phyloP scores from a whole-genome alignment of 2,888 invertebrate species.

The Panopea generosa region DNA sequence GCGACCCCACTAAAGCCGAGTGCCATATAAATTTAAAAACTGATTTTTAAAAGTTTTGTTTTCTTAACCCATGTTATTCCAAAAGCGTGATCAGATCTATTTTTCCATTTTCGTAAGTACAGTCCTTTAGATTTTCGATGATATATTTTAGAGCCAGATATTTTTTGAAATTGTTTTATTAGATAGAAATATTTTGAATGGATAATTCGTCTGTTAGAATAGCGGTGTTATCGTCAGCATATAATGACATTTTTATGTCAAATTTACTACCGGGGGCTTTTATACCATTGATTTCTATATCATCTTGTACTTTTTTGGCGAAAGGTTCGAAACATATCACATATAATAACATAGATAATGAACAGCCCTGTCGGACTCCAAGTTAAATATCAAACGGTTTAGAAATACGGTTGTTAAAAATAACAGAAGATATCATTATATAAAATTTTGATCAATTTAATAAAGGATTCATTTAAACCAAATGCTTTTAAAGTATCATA shows the following conservation, averaged over 20 bases:
- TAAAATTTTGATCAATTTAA: conserved; percentile 56
- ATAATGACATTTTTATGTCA: conserved; percentile 26
- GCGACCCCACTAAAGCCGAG: conserved; percentile 2
- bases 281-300: conserved; percentile 24
- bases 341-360: conserved; percentile 34
- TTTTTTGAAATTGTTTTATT: conserved; percentile 17
- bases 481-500: conserved; percentile 52
- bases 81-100: conserved; percentile 56
- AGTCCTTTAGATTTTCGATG: conserved; percentile 52
- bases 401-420: no score
- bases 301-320: conserved; percentile 29
- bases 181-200: neutral
- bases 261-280: conserved; percentile 25
- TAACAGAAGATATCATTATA: conserved; percentile 26
- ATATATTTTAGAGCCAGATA: conserved; percentile 39
- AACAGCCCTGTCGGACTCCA: conserved; percentile 57
- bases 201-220: conserved; percentile 20
- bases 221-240: conserved; percentile 38
- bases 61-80: conserved; percentile 56
- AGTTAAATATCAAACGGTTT: no score
- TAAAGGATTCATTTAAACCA: conserved; percentile 48
- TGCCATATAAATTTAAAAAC: conserved; percentile 8
- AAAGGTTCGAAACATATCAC: conserved; percentile 47
- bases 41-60: conserved; percentile 30
- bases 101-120: conserved; percentile 59